Evolutionary conservation across 2,113 vertebrate genomes (phyloP).

Genomic region (Lutjanus erythropterus): DNA sequence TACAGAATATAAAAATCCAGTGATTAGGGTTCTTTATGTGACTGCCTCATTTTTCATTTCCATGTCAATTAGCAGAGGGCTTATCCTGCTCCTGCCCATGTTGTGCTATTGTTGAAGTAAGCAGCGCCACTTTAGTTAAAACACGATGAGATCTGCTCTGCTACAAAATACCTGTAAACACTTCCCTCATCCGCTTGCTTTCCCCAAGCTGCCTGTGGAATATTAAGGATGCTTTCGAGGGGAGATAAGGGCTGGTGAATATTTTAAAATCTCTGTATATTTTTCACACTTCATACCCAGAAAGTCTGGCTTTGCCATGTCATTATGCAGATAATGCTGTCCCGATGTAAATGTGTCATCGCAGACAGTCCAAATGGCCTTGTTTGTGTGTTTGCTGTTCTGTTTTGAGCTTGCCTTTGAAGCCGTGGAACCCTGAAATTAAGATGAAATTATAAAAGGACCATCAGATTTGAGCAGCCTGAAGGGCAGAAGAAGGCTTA

Average conservation of each 20-base stretch:
- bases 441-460: slow-evolving; percentile 48
- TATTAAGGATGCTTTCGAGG: slow-evolving; percentile 47
- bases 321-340: slow-evolving; percentile 49
- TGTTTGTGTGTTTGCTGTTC: slow-evolving; percentile 33
- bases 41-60: slow-evolving; percentile 6
- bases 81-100: slow-evolving; percentile 10
- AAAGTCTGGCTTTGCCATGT: slow-evolving; percentile 12
- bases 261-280: slow-evolving; percentile 44
- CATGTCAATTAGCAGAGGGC: slow-evolving; percentile 14
- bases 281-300: slow-evolving; percentile 44
- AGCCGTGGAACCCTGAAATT: slow-evolving; percentile 38
- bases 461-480: slow-evolving; percentile 42
- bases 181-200: slow-evolving; percentile 24
- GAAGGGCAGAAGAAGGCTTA: slow-evolving; percentile 19
- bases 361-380: not conserved
- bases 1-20: slow-evolving; percentile 11
- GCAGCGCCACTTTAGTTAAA: slow-evolving; percentile 25
- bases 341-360: slow-evolving; percentile 50
- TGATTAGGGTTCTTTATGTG: slow-evolving; percentile 9
- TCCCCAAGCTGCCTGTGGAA: slow-evolving; percentile 30
- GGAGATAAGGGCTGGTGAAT: slow-evolving; percentile 47
- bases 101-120: slow-evolving; percentile 28
- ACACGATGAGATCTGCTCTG: slow-evolving; percentile 31
- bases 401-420: slow-evolving; percentile 37
- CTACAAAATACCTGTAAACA: slow-evolving; percentile 54